Base-by-base conservation (phyloP, 1,140 invertebrate genomes). In the Saccostrea cuccullata region DNA sequence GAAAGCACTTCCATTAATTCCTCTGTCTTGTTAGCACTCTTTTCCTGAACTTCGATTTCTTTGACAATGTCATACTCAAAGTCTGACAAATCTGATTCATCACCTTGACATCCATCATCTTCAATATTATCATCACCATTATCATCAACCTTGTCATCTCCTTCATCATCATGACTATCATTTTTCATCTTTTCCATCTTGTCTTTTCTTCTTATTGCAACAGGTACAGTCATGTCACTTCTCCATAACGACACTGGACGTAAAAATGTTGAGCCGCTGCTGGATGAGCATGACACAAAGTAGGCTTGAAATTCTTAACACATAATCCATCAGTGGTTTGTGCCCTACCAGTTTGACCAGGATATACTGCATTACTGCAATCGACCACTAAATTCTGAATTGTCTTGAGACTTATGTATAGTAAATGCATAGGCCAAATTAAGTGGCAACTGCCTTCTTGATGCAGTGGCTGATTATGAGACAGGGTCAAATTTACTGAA, bases 341-440 rank as follows among this genome's bases (percentile, higher is more conserved):
- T 26, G 58, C 77, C 36, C 88, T 88, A 17, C 90, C 87, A 55
- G 89, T 77, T 47, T 91, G 88, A 88, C 90, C 0, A 40, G 87
- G 87, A 20, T 55, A 83, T 55, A 67, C 73, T 17, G 85, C 85
- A 64, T 84, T 56, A 17, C 58, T 60, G 20, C 58, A 60, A 20
- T 60, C 20, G 67, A 91, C 56, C 64, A 84, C 85, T 36, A 89
- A 64, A 82, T 70, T 84, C 2, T 86, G 26, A 36, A 88, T n/a
- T 89, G 23, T 86, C 86, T 56, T 89, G 86, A 11, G 87, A n/a
- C 55, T 88, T 89, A 67, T 91, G 88, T 17, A 91, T 88, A 15
- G 88, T 91, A 6, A 90, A 77, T 20, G 70, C 86, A 86, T 85
- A 90, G 1, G 87, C 87, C 1, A 90, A 30, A 83, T 56, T 87